Percentiles rank a stretch among this genome's conserved stretches.
Conservation (phyloP, 2,888 invertebrate species). For the Parnassius orleans region DNA sequence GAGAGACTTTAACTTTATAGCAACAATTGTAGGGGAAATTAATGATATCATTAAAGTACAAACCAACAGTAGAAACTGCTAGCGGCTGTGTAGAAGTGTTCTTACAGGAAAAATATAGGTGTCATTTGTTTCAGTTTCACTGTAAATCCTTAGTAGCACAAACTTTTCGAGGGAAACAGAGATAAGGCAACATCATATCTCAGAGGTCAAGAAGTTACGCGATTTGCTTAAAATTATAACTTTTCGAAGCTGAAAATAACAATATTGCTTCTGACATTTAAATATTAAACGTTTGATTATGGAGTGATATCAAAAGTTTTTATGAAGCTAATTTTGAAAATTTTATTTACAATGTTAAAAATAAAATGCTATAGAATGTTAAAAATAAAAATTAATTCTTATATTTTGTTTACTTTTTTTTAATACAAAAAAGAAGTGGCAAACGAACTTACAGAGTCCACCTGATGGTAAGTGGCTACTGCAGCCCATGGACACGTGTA, state of each 20-base stretch:
- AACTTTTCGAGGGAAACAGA: constrained; percentile 12
- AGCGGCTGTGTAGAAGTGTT: constrained; percentile 9
- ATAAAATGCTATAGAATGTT: no score
- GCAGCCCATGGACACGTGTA: no score
- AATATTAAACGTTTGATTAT: no score
- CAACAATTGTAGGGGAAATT: background rate
- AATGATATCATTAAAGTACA: background rate
- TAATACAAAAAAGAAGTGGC: no score
- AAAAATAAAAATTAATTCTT: no score
- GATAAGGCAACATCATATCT: constrained; percentile 16
- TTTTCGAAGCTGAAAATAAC: background rate
- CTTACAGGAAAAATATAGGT: constrained; percentile 10
- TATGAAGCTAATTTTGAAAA: no score
- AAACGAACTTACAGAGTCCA: no score
- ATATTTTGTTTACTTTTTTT: no score
- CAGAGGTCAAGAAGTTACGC: constrained; percentile 4
- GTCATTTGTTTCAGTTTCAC: constrained; percentile 15
- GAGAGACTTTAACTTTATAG: background rate
- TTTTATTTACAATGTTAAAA: no score
- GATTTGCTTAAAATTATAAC: constrained; percentile 19
- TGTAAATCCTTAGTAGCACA: constrained; percentile 11
- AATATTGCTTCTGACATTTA: no score
- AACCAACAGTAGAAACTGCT: constrained; percentile 2
- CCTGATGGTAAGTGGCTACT: no score
- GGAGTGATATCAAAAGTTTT: no score